phyloP scores from a whole-genome alignment of 2,113 vertebrate genomes.

The Scytalopus superciliaris region DNA sequence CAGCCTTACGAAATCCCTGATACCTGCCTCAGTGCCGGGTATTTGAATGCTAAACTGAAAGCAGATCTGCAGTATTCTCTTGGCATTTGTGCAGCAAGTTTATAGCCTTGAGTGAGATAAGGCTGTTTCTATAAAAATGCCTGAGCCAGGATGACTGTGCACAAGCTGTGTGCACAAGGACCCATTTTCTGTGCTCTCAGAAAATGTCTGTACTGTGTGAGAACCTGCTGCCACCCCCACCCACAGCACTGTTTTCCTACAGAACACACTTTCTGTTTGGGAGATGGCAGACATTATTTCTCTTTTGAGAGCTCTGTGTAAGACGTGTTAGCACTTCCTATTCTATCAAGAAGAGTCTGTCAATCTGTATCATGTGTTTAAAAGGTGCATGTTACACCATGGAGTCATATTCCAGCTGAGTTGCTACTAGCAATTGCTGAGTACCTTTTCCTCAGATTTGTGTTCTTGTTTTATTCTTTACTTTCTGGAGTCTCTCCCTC shows the following conservation, averaged over 20 bases:
- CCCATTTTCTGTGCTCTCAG: not conserved
- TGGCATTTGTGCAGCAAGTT: not conserved
- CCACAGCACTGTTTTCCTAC: not conserved
- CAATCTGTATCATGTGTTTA: not conserved
- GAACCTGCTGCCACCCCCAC: not conserved
- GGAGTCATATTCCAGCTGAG: not conserved
- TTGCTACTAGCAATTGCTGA: not conserved
- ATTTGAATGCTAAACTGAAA: not conserved
- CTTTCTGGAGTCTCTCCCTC: not conserved
- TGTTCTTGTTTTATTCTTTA: not conserved
- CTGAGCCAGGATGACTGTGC: not conserved
- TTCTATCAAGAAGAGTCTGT: not conserved
- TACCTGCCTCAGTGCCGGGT: not conserved
- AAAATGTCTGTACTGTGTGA: not conserved
- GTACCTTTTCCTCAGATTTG: not conserved
- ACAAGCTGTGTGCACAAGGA: not conserved
- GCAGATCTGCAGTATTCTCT: not conserved
- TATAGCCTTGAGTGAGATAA: not conserved
- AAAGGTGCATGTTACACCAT: not conserved
- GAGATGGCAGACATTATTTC: not conserved
- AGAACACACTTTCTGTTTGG: not conserved
- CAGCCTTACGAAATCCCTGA: not conserved
- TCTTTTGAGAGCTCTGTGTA: not conserved
- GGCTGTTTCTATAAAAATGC: not conserved
- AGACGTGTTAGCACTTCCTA: not conserved